Percentiles rank a stretch among this genome's conserved stretches.
These are phyloP conservation scores for Mayetiola destructor DNA, from an alignment of 2,888 invertebrate species.

Conservation along the genomic window DNA sequence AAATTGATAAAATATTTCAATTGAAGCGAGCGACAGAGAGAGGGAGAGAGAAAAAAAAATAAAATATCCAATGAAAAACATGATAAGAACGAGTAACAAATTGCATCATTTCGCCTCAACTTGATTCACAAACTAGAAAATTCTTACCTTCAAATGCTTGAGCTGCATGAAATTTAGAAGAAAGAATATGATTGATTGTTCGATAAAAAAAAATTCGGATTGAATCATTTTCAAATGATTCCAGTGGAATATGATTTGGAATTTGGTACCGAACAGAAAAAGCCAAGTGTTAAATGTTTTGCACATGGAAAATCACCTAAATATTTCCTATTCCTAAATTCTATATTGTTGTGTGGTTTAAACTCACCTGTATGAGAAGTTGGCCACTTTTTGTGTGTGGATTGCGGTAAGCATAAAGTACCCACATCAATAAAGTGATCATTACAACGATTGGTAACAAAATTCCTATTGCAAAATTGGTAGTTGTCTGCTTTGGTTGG, in stretches of 20 bases:
- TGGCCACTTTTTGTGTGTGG: constrained; percentile 93
- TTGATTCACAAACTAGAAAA: neutral
- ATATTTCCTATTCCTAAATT: neutral
- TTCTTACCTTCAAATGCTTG: constrained; percentile 9
- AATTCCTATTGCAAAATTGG: constrained; percentile 43
- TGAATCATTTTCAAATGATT: neutral
- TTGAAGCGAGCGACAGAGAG: neutral
- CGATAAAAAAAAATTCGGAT: too few relatives aligned
- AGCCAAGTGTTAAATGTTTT: constrained; percentile 17
- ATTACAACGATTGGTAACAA: constrained; percentile 55
- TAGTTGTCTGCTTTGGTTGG: constrained; percentile 20
- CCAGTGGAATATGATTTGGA: neutral
- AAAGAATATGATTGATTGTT: neutral
- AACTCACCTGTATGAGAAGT: constrained; percentile 79
- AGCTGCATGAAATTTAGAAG: constrained; percentile 14
- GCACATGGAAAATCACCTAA: neutral
- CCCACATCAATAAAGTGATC: constrained; percentile 59
- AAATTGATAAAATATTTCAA: neutral
- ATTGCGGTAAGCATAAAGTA: constrained; percentile 87
- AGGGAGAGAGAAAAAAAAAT: neutral
- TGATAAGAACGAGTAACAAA: neutral
- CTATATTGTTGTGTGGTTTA: neutral
- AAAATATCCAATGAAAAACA: neutral
- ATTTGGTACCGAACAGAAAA: too few relatives aligned
- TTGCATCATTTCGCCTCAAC: neutral